These are phyloP conservation scores for Hyppa rectilinea DNA, from an alignment of 2,888 invertebrate species.

Conservation along the genomic window DNA sequence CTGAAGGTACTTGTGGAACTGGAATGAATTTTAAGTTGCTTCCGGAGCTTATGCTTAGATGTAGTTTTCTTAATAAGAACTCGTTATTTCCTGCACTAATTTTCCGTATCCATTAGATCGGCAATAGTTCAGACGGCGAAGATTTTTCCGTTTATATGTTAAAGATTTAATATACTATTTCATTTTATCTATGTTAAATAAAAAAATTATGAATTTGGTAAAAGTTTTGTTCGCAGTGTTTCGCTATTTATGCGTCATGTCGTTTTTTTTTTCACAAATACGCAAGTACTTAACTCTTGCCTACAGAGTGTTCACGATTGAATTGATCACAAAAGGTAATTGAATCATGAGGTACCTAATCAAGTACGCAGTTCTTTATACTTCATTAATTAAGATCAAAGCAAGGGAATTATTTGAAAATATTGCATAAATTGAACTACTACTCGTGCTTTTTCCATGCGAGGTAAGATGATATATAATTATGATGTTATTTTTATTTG, in stretches of 20 bases:
- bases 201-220: too few species aligned
- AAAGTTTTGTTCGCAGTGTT: background rate
- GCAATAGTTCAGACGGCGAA: background rate
- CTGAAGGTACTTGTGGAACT: background rate
- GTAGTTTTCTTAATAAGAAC: slow-evolving; percentile 3
- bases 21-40: background rate
- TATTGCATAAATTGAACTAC: too few species aligned
- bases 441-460: background rate
- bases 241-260: background rate
- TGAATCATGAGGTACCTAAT: slow-evolving; percentile 26
- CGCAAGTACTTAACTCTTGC: background rate
- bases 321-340: slow-evolving; percentile 43
- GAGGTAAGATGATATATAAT: too few species aligned
- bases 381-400: slow-evolving; percentile 34
- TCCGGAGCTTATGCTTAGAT: background rate
- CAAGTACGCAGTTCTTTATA: slow-evolving; percentile 20
- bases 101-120: background rate
- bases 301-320: slow-evolving; percentile 35
- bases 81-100: slow-evolving; percentile 3
- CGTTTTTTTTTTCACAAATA: background rate
- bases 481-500: too few species aligned
- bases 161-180: too few species aligned
- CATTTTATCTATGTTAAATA: too few species aligned
- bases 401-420: too few species aligned
- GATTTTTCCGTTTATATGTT: background rate